A percentile compares a stretch with the other conserved stretches of the same genome.
Evolutionary conservation across 1,140 invertebrate genomes (phyloP).

Genomic region (Polyergus mexicanus): DNA sequence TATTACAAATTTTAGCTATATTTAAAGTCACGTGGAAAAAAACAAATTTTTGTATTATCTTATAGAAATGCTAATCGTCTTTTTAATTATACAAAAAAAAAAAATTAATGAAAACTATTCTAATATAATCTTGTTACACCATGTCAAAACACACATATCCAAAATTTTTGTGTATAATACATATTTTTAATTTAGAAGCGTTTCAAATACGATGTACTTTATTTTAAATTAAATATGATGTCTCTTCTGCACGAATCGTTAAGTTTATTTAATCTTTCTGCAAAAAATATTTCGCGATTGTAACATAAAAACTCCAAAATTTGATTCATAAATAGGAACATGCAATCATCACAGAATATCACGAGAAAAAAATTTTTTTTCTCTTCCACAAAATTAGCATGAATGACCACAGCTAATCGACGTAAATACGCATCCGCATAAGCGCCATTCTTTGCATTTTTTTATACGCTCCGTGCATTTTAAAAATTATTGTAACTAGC

Average conservation of each 20-base stretch:
- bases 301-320: neutral
- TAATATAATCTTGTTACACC: neutral
- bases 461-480: neutral
- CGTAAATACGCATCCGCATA: neutral
- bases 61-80: neutral
- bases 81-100: neutral
- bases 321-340: neutral
- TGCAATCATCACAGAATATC: neutral
- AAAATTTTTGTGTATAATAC: neutral
- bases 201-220: neutral
- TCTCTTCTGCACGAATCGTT: neutral
- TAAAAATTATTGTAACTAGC: slow-evolving; percentile 1
- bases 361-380: neutral
- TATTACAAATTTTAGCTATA: neutral
- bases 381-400: slow-evolving; percentile 26
- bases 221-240: neutral
- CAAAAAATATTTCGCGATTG: neutral
- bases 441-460: neutral
- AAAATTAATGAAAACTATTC: neutral
- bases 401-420: neutral
- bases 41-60: neutral
- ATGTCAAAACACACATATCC: neutral
- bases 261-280: neutral
- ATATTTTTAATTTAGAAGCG: neutral
- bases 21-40: neutral